Percentiles rank a stretch among this genome's conserved stretches.
phyloP scores from a whole-genome alignment of 2,888 invertebrate genomes.

The Osmoderma eremita region DNA sequence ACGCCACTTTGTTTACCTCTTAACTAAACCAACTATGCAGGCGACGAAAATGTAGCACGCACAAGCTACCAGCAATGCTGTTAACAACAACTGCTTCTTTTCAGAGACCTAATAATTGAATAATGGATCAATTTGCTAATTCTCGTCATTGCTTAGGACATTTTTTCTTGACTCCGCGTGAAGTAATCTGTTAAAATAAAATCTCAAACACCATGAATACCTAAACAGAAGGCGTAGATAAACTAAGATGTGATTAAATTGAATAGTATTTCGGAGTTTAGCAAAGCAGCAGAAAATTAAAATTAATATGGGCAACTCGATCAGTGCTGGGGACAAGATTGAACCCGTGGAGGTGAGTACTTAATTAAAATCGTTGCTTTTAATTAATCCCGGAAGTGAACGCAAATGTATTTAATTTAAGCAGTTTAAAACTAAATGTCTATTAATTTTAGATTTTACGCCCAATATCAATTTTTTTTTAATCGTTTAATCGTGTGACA shows the following conservation, averaged over 20 bases:
- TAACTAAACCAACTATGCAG: constrained; percentile 23
- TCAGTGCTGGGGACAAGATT: constrained; percentile 50
- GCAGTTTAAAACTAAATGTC: background rate
- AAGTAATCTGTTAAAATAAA: constrained; percentile 11
- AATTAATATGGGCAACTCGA: constrained; percentile 47
- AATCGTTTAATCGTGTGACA: no score
- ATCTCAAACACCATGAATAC: constrained; percentile 2
- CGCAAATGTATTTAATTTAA: background rate
- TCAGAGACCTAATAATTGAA: constrained; percentile 18
- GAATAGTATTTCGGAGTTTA: background rate
- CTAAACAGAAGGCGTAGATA: background rate
- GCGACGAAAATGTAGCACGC: constrained; percentile 3
- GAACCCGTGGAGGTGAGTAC: constrained; percentile 51
- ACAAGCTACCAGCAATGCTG: constrained; percentile 14
- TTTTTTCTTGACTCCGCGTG: background rate
- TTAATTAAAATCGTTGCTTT: constrained; percentile 16
- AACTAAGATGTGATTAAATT: constrained; percentile 8
- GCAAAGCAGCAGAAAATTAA: background rate
- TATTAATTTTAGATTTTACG: no score
- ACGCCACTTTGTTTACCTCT: constrained; percentile 39
- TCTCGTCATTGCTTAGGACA: constrained; percentile 14
- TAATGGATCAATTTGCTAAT: constrained; percentile 32
- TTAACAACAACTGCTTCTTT: constrained; percentile 1
- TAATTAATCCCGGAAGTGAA: constrained; percentile 11
- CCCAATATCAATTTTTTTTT: no score